Evolutionary conservation across 53 echinoderm and acorn worm species (phyloP).

Genomic region (Patiria pectinifera): DNA sequence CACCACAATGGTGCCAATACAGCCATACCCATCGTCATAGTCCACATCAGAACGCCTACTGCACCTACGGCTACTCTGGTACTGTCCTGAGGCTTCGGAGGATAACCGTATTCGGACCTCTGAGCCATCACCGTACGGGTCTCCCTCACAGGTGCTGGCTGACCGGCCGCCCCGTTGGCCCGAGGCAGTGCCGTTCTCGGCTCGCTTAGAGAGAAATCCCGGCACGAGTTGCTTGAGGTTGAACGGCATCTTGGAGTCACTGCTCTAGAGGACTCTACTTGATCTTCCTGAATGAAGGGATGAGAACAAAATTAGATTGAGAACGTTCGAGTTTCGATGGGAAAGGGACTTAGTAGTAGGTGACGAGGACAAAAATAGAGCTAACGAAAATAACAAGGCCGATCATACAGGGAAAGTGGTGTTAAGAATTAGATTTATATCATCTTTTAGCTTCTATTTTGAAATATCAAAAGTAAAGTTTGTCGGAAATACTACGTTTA

Average conservation of each 20-base stretch:
- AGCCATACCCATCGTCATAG: conserved; percentile 56
- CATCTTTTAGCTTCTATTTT: no score
- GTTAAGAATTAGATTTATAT: no score
- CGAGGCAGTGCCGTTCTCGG: conserved; percentile 17
- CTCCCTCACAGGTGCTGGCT: conserved; percentile 30
- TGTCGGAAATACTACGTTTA: no score
- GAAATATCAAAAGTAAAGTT: no score
- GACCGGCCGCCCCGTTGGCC: conserved; percentile 2
- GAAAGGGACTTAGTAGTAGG: no score
- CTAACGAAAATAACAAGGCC: no score
- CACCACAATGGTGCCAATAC: conserved; percentile 58
- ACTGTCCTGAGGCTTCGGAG: conserved; percentile 23
- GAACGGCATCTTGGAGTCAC: conserved; percentile 21
- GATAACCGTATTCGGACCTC: conserved; percentile 53
- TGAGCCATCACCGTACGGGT: conserved; percentile 60
- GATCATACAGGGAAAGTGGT: no score
- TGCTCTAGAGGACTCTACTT: neutral
- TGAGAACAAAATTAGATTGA: neutral
- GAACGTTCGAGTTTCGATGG: no score
- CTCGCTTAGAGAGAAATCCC: conserved; percentile 16
- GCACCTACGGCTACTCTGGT: conserved; percentile 3
- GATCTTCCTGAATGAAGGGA: neutral
- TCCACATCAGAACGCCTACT: conserved; percentile 31
- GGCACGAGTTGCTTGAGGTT: conserved; percentile 22
- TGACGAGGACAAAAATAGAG: no score